Percentiles rank a stretch among this genome's conserved stretches.
Evolutionary conservation across 2,797 vertebrate genomes (phyloP).

Genomic region (Poeciliopsis turneri): DNA sequence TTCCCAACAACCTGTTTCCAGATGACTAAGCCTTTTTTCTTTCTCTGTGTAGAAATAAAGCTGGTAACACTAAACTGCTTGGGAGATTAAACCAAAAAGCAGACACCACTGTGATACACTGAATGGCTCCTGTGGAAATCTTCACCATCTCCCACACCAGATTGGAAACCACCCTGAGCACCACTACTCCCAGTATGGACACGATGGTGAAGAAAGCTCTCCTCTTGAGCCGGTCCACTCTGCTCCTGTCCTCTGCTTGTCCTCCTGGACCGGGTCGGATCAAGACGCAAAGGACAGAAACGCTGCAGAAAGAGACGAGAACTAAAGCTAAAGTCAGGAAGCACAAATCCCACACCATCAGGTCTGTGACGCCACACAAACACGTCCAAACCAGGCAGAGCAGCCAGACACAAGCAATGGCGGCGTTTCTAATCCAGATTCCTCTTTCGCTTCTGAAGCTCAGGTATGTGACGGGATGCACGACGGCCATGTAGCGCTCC

Average conservation of each 20-base stretch:
- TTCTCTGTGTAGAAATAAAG: background rate
- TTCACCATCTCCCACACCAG: background rate
- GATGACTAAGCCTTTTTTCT: background rate
- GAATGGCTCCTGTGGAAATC: background rate
- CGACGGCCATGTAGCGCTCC: background rate
- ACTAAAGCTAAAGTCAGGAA: rapidly evolving
- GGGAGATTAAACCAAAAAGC: background rate
- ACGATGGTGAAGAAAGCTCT: conserved; percentile 23
- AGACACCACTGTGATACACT: background rate
- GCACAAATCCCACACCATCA: background rate
- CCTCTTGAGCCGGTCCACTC: conserved; percentile 15
- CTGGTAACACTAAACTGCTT: background rate
- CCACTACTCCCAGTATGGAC: conserved; percentile 7
- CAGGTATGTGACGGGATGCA: background rate
- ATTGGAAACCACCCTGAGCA: background rate
- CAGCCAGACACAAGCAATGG: background rate
- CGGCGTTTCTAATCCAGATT: background rate
- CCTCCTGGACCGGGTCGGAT: conserved; percentile 5
- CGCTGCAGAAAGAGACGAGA: background rate
- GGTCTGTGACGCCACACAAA: background rate
- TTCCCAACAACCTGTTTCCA: background rate
- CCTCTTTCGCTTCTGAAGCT: background rate
- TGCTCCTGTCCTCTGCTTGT: rapidly evolving
- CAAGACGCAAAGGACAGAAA: background rate
- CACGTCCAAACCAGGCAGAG: background rate